Conservation (phyloP, 2,797 vertebrate genomes). For the Muscicapa comitata region DNA sequence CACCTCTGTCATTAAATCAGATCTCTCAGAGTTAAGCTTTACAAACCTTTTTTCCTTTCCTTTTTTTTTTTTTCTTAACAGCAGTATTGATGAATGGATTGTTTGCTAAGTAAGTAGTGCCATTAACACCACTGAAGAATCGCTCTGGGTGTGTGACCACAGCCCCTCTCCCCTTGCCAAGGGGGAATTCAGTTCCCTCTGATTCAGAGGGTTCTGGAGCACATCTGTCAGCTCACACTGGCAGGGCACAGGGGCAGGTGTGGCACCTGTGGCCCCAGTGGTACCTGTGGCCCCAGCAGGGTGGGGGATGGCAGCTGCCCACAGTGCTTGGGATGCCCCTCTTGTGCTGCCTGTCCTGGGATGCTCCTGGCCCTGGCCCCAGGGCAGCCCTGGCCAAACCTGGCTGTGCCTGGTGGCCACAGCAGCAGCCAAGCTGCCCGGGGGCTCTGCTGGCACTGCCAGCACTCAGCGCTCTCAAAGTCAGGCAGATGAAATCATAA, state of each 20-base stretch:
- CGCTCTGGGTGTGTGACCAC: not conserved
- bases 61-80: not conserved
- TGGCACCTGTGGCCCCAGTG: too few species aligned
- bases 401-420: not conserved
- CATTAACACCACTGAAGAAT: not conserved
- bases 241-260: not conserved
- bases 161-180: not conserved
- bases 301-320: not conserved
- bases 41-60: not conserved
- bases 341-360: not conserved
- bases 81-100: constrained; percentile 55
- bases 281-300: rapidly evolving
- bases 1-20: constrained; percentile 62
- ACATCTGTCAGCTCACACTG: not conserved
- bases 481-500: constrained; percentile 90
- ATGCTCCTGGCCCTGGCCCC: not conserved
- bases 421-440: constrained; percentile 52
- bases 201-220: rapidly evolving
- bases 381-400: not conserved
- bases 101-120: not conserved
- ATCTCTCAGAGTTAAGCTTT: constrained; percentile 57
- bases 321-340: not conserved
- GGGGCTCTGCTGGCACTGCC: constrained; percentile 75
- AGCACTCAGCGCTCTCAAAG: constrained; percentile 82
- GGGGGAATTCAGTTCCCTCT: not conserved